Conservation (phyloP, 2,797 vertebrate genomes). For the Semotilus atromaculatus region DNA sequence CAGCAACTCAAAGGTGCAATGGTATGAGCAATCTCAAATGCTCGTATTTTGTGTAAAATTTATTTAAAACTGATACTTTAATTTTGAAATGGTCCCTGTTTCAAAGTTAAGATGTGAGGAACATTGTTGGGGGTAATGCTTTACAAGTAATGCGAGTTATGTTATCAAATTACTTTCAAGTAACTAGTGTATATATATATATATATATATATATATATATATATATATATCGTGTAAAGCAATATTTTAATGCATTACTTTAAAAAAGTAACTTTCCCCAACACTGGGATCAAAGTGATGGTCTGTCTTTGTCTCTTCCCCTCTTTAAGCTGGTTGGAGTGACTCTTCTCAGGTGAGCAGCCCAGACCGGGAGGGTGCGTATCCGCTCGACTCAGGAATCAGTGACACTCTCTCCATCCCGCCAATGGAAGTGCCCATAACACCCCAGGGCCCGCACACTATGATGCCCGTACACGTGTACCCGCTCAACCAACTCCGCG, state of each 20-base stretch:
- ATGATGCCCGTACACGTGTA: conserved; percentile 91
- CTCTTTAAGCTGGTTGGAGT: conserved; percentile 84
- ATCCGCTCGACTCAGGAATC: conserved; percentile 88
- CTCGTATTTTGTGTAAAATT: not conserved
- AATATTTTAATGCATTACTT: too few relatives aligned
- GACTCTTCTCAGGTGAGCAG: conserved; percentile 95
- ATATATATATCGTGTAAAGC: too few relatives aligned
- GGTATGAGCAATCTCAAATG: conserved; percentile 74
- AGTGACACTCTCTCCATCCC: conserved; percentile 88
- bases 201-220: too few relatives aligned
- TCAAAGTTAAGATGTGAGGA: not conserved
- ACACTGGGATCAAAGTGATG: not conserved
- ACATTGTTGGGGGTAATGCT: too few relatives aligned
- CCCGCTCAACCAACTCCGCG: conserved; percentile 87
- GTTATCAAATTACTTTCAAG: too few relatives aligned
- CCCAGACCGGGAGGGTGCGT: conserved; percentile 86
- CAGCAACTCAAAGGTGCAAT: conserved; percentile 78
- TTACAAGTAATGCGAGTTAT: too few relatives aligned
- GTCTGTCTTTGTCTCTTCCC: not conserved
- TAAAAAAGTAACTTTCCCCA: too few relatives aligned
- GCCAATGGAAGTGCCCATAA: conserved; percentile 83
- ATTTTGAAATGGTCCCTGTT: not conserved
- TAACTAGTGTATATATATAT: too few relatives aligned
- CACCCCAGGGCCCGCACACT: conserved; percentile 78
- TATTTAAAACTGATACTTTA: not conserved